phyloP scores from a whole-genome alignment of 1,140 invertebrate genomes.

The Drosophila sturtevanti region DNA sequence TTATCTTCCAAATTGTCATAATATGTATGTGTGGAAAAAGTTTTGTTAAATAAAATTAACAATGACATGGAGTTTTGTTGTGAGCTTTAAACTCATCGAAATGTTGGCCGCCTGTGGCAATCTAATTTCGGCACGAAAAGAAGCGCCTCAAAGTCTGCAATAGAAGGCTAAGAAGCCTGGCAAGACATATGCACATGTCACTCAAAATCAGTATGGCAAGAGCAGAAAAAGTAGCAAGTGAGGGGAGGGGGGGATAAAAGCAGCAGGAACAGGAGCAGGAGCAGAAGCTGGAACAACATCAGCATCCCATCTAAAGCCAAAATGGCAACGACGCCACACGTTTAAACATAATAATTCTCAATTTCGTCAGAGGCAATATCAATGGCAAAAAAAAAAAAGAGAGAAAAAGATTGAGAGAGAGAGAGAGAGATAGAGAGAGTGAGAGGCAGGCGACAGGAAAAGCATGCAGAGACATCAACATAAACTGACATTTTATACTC shows the following conservation, averaged over 20 bases:
- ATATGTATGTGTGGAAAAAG: background rate
- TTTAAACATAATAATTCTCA: slow-evolving; percentile 81
- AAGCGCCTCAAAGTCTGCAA: slow-evolving; percentile 60
- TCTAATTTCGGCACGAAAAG: slow-evolving; percentile 46
- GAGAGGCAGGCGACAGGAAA: slow-evolving; percentile 53
- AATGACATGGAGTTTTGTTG: background rate
- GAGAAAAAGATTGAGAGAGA: slow-evolving; percentile 17
- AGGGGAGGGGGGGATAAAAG: background rate
- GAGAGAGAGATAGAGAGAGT: too few species aligned
- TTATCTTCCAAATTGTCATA: too few species aligned
- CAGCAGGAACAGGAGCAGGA: background rate
- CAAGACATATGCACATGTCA: slow-evolving; percentile 33
- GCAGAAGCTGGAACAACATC: background rate
- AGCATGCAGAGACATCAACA: slow-evolving; percentile 74
- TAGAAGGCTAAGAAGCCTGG: slow-evolving; percentile 38
- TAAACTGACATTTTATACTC: slow-evolving; percentile 67
- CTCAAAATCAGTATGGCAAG: slow-evolving; percentile 5
- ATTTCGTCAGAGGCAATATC: slow-evolving; percentile 75
- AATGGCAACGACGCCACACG: slow-evolving; percentile 62
- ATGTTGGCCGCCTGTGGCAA: slow-evolving; percentile 33
- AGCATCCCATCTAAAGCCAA: slow-evolving; percentile 37
- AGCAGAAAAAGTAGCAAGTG: background rate
- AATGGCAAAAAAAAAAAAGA: too few species aligned
- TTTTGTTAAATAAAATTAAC: slow-evolving; percentile 1
- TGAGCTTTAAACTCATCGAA: slow-evolving; percentile 46